Percentiles rank a stretch among this genome's conserved stretches.
phyloP scores from a whole-genome alignment of 2,113 vertebrate species.

The Phyllostomus hastatus region DNA sequence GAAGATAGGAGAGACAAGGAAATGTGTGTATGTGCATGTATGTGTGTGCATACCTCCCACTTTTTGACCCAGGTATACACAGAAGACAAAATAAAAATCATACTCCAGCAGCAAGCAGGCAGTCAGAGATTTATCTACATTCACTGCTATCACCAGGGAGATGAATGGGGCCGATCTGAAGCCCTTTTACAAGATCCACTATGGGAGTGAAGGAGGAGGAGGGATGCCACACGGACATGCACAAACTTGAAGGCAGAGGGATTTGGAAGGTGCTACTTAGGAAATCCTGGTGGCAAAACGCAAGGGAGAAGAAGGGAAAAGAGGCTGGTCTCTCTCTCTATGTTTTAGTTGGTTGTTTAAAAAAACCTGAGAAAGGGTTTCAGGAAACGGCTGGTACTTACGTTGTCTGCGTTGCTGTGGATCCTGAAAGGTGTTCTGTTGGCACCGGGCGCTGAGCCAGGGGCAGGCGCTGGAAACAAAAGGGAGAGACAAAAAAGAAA shows the following conservation, averaged over 20 bases:
- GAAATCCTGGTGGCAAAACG: slow-evolving; percentile 86
- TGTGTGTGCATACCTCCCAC: slow-evolving; percentile 68
- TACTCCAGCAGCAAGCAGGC: slow-evolving; percentile 85
- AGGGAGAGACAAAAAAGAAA: slow-evolving; percentile 81
- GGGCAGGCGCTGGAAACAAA: slow-evolving; percentile 89
- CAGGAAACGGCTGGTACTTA: slow-evolving; percentile 84
- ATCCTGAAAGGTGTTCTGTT: slow-evolving; percentile 88
- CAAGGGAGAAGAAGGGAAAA: slow-evolving; percentile 76
- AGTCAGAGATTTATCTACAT: slow-evolving; percentile 90
- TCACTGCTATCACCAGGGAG: slow-evolving; percentile 90
- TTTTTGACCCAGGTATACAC: slow-evolving; percentile 84
- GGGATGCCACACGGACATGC: slow-evolving; percentile 90
- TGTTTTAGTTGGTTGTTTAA: slow-evolving; percentile 76
- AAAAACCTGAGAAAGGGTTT: slow-evolving; percentile 79
- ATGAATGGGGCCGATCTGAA: slow-evolving; percentile 89
- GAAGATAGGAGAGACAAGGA: slow-evolving; percentile 38
- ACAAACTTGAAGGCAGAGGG: slow-evolving; percentile 90
- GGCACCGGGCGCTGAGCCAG: slow-evolving; percentile 93
- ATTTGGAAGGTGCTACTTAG: slow-evolving; percentile 88
- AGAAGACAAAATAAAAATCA: slow-evolving; percentile 85
- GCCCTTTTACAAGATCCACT: slow-evolving; percentile 86
- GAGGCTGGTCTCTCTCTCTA: slow-evolving; percentile 76
- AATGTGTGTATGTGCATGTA: slow-evolving; percentile 15
- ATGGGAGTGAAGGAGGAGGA: slow-evolving; percentile 87
- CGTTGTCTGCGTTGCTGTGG: slow-evolving; percentile 82